Base-by-base conservation (phyloP, 2,797 vertebrate species). In the Galagoides demidoff region DNA sequence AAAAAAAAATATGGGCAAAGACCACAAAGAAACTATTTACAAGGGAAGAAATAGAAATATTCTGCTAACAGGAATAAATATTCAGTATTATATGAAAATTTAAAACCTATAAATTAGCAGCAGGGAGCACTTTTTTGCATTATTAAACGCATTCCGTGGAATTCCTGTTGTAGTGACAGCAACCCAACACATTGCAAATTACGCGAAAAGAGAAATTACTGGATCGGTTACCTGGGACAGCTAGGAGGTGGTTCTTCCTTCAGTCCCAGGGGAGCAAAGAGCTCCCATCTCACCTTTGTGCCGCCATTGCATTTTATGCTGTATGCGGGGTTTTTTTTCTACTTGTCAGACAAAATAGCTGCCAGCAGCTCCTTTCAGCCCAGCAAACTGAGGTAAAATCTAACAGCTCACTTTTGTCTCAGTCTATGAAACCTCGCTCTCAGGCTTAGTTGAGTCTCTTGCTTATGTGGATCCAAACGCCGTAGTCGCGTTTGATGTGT, bases 11-110 rank as follows among this genome's bases (percentile, higher is more conserved):
- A 83, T 43, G 14, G 52, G 43, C 25, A 83, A 94, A 95, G 82
- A 92, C 31, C 31, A 85, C 31, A 63, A 89, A 89, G 52, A 79
- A 92, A 92, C 29, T 70, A 37, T 79, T 68, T 74, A 17, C 73
- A 91, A 43, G 82, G 79, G 22, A 64, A 63, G 73, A 86, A 94
- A 71, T 19, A 83, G 55, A 94, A 85, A 73, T 85, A 89, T 37
- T 27, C 79, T 71, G 49, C 31, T 89, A 90, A 85, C 90, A 73
- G 29, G 64, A 90, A 94, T 93, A 83, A 84, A 79, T 37, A 22
- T 25, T 81, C 25, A 74, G 12, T 68, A 5, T 52, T 86, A 81
- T 4, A 27, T 70, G 10, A 70, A 79, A 88, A 78, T 23, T 4
- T n/a, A 74, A 88, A 61, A 27, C 70, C 45, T 37, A 23, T 19